A percentile compares a stretch with the other conserved stretches of the same genome.
Conservation (phyloP, 2,888 invertebrate genomes). For the Ornithoptera priamus region DNA sequence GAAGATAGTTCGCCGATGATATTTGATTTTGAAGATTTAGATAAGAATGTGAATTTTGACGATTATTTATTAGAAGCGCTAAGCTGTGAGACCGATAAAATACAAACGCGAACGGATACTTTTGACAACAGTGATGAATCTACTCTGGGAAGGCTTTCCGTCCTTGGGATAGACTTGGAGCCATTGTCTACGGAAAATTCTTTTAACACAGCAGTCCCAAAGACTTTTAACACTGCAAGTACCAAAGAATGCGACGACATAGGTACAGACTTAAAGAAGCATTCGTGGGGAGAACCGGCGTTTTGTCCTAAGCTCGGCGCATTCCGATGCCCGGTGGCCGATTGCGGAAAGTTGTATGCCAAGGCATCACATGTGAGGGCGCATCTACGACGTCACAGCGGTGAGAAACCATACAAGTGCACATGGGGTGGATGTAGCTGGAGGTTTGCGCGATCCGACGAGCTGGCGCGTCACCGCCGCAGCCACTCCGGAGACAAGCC, state of each 20-base stretch:
- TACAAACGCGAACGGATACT: slow-evolving; percentile 49
- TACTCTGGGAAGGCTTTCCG: slow-evolving; percentile 41
- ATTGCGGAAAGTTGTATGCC: slow-evolving; percentile 90
- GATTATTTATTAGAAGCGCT: slow-evolving; percentile 66
- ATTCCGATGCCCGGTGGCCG: slow-evolving; percentile 85
- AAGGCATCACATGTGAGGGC: slow-evolving; percentile 95
- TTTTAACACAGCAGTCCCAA: slow-evolving; percentile 46
- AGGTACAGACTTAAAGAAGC: slow-evolving; percentile 47
- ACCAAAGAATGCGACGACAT: slow-evolving; percentile 30
- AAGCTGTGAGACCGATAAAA: slow-evolving; percentile 55
- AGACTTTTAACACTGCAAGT: slow-evolving; percentile 32
- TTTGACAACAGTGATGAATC: slow-evolving; percentile 47
- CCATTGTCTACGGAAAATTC: slow-evolving; percentile 51
- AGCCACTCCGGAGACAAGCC: slow-evolving; percentile 98
- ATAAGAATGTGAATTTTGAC: slow-evolving; percentile 63
- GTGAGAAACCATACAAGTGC: slow-evolving; percentile 87
- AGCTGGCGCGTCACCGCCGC: slow-evolving; percentile 93
- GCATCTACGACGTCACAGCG: slow-evolving; percentile 91
- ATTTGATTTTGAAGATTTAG: slow-evolving; percentile 69
- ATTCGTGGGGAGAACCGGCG: slow-evolving; percentile 66
- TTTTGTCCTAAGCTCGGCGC: slow-evolving; percentile 75
- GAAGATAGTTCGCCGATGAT: slow-evolving; percentile 49
- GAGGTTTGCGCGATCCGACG: slow-evolving; percentile 97
- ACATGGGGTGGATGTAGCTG: slow-evolving; percentile 91
- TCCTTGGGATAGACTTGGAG: slow-evolving; percentile 45